Evolutionary conservation across 2,888 invertebrate genomes (phyloP), one percentile per base, ranked within the genome.

Genomic region (Argyresthia albistria): DNA sequence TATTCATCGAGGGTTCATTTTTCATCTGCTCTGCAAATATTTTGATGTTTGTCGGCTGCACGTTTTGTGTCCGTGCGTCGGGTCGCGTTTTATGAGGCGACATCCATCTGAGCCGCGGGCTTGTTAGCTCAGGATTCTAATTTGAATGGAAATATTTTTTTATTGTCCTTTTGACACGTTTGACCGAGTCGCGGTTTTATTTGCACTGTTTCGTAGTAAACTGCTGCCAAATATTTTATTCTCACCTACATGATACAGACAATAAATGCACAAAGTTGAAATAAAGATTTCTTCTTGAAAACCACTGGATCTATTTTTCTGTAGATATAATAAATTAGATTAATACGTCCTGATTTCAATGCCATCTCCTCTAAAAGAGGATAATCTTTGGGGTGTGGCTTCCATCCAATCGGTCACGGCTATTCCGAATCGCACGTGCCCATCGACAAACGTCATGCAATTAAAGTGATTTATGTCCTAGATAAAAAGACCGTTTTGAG

Each of bases 11-110:
- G 75, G 71, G 65, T 55, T 66, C 67, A 80, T 82, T 77, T 78
- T 79, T 82, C 77, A 84, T 79, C 60, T 67, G 67, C 67, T 76
- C 65, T 60, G 80, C 77, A 84, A 86, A 86, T 84, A 84, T 86
- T 86, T 72, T 84, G 83, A 83, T 76, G 67, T 73, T 71, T 69
- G 69, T 73, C 72, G 67, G 67, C 66, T 69, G 59, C 57, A 58
- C 60, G 56, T 60, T 68, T 67, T 71, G 66, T 69, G 61, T 67
- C 58, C 47, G 8, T 67, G 57, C 47, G 8, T 45, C 15, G 14
- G 65, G 63, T 66, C 63, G 60, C 67, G 61, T 63, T 69, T 73
- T 61, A 70, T 63, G 64, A 59, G 55, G 59, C 53, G 57, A 58
- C 60, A 60, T 55, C 58, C 73, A 70, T 67, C 65, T 68, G 70